phyloP scores from a whole-genome alignment of 1,140 invertebrate species.

The Scaptodrosophila lebanonensis region DNA sequence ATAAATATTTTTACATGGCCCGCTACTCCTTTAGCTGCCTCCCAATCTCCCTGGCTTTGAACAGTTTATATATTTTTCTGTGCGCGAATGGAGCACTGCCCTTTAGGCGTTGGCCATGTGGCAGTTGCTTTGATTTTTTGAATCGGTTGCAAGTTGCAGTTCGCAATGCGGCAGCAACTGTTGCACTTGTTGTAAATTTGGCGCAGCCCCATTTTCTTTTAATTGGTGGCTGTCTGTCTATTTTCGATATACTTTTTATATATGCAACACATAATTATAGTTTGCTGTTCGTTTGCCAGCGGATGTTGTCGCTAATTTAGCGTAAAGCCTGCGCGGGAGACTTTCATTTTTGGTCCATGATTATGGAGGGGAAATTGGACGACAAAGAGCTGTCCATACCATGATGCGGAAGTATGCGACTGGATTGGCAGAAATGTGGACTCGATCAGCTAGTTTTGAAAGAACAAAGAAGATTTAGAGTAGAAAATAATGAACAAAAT shows the following conservation, averaged over 20 bases:
- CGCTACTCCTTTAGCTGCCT: not conserved
- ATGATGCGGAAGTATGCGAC: no score
- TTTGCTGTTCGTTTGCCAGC: not conserved
- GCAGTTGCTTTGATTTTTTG: slow-evolving; percentile 1
- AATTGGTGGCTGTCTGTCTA: slow-evolving; percentile 20
- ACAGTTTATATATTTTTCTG: no score
- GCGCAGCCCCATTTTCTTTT: slow-evolving; percentile 6
- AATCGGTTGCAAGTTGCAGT: slow-evolving; percentile 3
- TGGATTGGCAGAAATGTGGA: no score
- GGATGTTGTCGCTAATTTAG: slow-evolving; percentile 40
- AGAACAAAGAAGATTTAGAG: no score
- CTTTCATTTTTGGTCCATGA: slow-evolving; percentile 13
- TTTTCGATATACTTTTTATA: slow-evolving; percentile 24
- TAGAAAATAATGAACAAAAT: no score
- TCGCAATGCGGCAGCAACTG: slow-evolving; percentile 5
- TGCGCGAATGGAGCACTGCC: slow-evolving; percentile 27
- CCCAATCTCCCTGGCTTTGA: not conserved
- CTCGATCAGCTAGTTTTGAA: no score
- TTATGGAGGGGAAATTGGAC: no score
- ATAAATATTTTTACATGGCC: slow-evolving; percentile 12
- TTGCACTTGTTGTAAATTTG: slow-evolving; percentile 2
- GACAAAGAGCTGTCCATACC: no score
- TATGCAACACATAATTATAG: not conserved
- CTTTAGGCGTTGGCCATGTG: slow-evolving; percentile 30
- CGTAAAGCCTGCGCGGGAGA: slow-evolving; percentile 8